phyloP scores from a whole-genome alignment of 1,140 invertebrate genomes.

The Rhagoletis zephyria region DNA sequence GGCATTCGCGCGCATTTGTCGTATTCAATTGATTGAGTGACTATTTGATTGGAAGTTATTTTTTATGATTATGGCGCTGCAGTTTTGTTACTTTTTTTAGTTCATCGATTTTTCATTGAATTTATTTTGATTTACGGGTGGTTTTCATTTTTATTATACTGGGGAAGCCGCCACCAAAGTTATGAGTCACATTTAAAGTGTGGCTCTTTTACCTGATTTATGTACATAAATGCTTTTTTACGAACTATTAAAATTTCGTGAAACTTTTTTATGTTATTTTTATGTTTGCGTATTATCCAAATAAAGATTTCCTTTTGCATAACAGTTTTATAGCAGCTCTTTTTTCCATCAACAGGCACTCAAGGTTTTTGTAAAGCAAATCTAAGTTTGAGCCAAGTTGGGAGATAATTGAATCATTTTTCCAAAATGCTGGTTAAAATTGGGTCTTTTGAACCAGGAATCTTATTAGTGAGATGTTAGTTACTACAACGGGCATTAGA shows the following conservation, averaged over 20 bases:
- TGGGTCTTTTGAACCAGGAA: too few species aligned
- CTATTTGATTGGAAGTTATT: background rate
- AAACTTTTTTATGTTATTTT: background rate
- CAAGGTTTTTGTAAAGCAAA: too few species aligned
- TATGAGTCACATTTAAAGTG: background rate
- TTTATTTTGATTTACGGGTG: slow-evolving; percentile 27
- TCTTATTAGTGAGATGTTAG: too few species aligned
- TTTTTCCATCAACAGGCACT: too few species aligned
- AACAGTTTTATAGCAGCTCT: too few species aligned
- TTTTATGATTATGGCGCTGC: background rate
- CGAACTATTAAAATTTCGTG: background rate
- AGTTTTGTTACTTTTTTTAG: background rate
- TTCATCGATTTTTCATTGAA: background rate
- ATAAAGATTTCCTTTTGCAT: too few species aligned
- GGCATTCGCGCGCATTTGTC: background rate
- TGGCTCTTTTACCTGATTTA: background rate
- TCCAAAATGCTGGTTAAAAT: too few species aligned
- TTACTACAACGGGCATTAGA: too few species aligned
- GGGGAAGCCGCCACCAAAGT: background rate
- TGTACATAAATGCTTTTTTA: background rate
- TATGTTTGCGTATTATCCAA: too few species aligned
- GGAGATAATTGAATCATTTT: too few species aligned
- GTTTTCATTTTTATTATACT: background rate
- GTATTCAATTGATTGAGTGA: slow-evolving; percentile 19
- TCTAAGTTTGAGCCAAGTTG: too few species aligned